Conservation (phyloP, 2,888 invertebrate species). For the Macropis europaea region DNA sequence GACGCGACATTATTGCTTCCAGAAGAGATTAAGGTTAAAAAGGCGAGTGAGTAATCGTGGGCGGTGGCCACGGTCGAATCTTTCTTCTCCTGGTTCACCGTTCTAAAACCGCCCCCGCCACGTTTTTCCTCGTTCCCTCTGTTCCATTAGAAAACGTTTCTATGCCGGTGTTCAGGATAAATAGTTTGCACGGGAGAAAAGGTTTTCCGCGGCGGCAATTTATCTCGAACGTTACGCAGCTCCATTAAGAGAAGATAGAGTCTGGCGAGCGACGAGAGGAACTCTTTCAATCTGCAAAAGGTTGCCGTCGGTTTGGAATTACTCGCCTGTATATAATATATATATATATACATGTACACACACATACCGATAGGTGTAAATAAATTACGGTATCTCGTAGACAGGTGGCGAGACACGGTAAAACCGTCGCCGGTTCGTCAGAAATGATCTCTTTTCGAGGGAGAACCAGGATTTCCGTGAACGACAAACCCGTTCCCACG, state of each 20-base stretch:
- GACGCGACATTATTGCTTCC: background rate
- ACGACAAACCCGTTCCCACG: too few relatives aligned
- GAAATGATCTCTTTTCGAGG: background rate
- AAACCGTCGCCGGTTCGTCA: background rate
- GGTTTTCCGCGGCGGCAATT: conserved; percentile 60
- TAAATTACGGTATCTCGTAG: conserved; percentile 1
- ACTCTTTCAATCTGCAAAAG: conserved; percentile 42
- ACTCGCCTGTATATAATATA: too few relatives aligned
- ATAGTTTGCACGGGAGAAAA: conserved; percentile 62
- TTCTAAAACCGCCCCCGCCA: background rate
- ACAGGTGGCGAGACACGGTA: background rate
- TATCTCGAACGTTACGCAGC: conserved; percentile 66
- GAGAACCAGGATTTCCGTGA: too few relatives aligned
- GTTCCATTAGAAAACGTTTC: conserved; percentile 61
- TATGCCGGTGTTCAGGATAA: conserved; percentile 57
- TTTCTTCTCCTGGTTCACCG: conserved; percentile 33
- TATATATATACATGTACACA: too few relatives aligned
- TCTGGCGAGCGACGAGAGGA: conserved; percentile 25
- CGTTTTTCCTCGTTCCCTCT: background rate
- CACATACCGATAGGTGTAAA: conserved; percentile 8
- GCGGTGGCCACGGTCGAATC: conserved; percentile 23
- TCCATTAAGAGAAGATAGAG: conserved; percentile 69
- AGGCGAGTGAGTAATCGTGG: conserved; percentile 31
- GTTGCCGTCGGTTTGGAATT: conserved; percentile 47
- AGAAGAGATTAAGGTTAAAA: conserved; percentile 49